Conservation (phyloP, 1,140 invertebrate genomes). For the Phocides pigmalion region DNA sequence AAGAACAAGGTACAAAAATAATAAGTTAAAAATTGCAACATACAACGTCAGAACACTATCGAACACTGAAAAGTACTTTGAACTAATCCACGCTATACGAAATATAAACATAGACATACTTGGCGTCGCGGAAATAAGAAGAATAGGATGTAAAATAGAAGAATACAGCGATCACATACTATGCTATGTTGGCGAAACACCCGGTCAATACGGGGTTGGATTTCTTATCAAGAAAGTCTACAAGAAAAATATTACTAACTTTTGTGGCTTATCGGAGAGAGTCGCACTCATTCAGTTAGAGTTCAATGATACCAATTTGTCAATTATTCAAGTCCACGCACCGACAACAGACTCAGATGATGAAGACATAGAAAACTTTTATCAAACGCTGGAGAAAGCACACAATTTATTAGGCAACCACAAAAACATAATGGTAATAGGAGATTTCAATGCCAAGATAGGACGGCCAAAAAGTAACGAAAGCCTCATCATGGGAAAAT, state of each 20-base stretch:
- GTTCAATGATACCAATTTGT: no score
- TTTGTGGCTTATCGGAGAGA: conserved; percentile 30
- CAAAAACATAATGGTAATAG: conserved; percentile 37
- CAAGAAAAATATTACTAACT: conserved; percentile 15
- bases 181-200: conserved; percentile 23
- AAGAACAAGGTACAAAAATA: no score
- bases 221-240: conserved; percentile 20
- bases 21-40: no score
- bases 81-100: conserved; percentile 16
- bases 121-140: conserved; percentile 26
- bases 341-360: conserved; percentile 29
- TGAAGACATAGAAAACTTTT: conserved; percentile 18
- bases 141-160: conserved; percentile 21
- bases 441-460: conserved; percentile 36
- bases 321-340: conserved; percentile 27
- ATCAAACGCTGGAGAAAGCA: no score
- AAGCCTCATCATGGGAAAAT: conserved; percentile 24
- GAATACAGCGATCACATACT: conserved; percentile 19
- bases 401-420: no score
- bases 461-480: conserved; percentile 4
- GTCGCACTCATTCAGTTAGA: no score
- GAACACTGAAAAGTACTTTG: no score
- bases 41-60: no score
- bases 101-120: conserved; percentile 26
- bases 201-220: conserved; percentile 22